Evolutionary conservation across 2,113 vertebrate genomes (phyloP), one percentile per base, ranked within the genome.

Genomic region (Nycticorax nycticorax): DNA sequence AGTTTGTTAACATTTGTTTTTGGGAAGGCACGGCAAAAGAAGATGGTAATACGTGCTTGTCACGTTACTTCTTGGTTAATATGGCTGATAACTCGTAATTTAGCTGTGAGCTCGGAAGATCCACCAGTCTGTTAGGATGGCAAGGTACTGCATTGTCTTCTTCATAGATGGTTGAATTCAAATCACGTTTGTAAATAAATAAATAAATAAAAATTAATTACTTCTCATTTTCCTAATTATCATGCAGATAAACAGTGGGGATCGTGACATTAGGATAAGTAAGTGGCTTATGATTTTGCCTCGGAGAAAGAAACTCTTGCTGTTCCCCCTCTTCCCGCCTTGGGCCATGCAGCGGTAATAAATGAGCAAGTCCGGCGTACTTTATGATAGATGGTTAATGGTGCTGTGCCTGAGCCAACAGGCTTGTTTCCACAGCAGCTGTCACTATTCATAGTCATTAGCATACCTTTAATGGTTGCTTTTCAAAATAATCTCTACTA

Each of bases 241-340:
- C 97, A 96, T 97, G 98, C 97, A 97, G 97, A 97, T 97, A 98
- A 98, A 97, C 98, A 98, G 97, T 97, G 93, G 98, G 98, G 96
- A 96, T 98, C 88, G 8, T 96, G 98, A 96, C 97, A 98, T 98
- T 98, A 98, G 92, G 96, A 95, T 95, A 97, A 98, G 96, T 95
- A 97, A 98, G 97, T 96, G 90, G 91, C 93, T 97, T 97, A 90
- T 53, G 97, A 96, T 97, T 98, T 97, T 98, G 94, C 97, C 96
- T 97, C 14, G 28, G 95, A 98, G 97, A 92, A 96, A 83, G 90
- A 96, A 96, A 82, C 39, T 96, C 98, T 96, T 95, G 95, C 97
- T 98, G 97, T 96, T 98, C 85, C 53, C 35, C 22, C 45, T 76
- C 59, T 64, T 4, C 96, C 75, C 83, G 74, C 97, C 95, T 97